Conservation (phyloP, 1,140 invertebrate genomes). For the Rhopalosiphum maidis region DNA sequence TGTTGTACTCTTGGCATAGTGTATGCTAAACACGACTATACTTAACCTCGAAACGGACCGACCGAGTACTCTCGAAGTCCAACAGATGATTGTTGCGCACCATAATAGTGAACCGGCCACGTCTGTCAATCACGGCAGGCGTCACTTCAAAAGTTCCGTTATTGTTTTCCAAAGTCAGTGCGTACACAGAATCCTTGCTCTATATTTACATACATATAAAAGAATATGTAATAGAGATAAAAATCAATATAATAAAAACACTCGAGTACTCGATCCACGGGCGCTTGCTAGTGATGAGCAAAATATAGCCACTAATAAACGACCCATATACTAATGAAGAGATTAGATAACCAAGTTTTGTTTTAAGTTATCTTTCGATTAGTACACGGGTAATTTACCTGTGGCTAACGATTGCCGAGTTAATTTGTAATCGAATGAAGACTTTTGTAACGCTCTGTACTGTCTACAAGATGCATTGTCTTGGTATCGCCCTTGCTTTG, state of each 20-base stretch:
- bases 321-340: too few relatives aligned
- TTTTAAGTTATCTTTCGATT: too few relatives aligned
- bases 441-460: too few relatives aligned
- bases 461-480: too few relatives aligned
- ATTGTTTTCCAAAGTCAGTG: slow-evolving; percentile 78
- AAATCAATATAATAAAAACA: not conserved
- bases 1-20: too few relatives aligned
- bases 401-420: too few relatives aligned
- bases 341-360: too few relatives aligned
- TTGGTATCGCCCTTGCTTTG: not conserved
- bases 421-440: too few relatives aligned
- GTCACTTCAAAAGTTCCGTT: slow-evolving; percentile 87
- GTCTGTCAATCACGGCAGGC: slow-evolving; percentile 85
- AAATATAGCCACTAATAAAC: too few relatives aligned
- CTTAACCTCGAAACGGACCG: slow-evolving; percentile 58
- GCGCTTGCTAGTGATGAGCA: not conserved
- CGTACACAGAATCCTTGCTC: slow-evolving; percentile 84
- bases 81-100: slow-evolving; percentile 81
- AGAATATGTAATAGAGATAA: not conserved
- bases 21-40: not conserved
- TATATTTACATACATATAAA: slow-evolving; percentile 58
- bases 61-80: slow-evolving; percentile 77
- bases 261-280: not conserved
- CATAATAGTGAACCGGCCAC: slow-evolving; percentile 79
- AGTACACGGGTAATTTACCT: too few relatives aligned